Evolutionary conservation across 2,888 invertebrate species (phyloP).

Genomic region (Parnassius orleans): DNA sequence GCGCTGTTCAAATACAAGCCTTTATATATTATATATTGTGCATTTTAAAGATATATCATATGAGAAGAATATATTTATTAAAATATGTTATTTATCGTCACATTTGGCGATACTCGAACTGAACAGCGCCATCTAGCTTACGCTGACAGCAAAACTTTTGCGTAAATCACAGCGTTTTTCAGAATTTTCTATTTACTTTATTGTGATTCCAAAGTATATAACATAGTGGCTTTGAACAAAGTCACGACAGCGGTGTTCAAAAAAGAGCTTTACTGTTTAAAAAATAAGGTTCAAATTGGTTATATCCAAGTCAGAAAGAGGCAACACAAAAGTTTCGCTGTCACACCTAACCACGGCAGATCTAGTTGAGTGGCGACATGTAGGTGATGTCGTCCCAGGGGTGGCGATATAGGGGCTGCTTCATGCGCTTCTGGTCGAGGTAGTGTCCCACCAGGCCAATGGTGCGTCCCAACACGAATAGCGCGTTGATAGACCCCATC

Average conservation of each 20-base stretch:
- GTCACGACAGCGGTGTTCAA: too few species aligned
- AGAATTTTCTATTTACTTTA: too few species aligned
- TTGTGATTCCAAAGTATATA: too few species aligned
- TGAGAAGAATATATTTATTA: background rate
- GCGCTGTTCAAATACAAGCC: slow-evolving; percentile 1
- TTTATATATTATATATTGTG: slow-evolving; percentile 2
- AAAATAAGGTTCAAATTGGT: too few species aligned
- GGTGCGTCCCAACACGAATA: slow-evolving; percentile 98
- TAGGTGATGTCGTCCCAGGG: slow-evolving; percentile 98
- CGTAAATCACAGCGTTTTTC: background rate
- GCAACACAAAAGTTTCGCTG: slow-evolving; percentile 8
- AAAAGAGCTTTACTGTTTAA: too few species aligned
- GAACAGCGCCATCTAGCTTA: slow-evolving; percentile 19
- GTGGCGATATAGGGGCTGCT: slow-evolving; percentile 99
- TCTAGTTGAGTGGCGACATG: slow-evolving; percentile 70
- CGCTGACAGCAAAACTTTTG: background rate
- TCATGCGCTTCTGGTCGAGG: slow-evolving; percentile 98
- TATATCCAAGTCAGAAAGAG: background rate
- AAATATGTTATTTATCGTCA: background rate
- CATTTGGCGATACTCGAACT: background rate
- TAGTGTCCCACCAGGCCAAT: slow-evolving; percentile 99
- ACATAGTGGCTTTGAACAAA: too few species aligned
- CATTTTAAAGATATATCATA: background rate
- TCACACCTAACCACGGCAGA: background rate
- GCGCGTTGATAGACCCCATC: slow-evolving; percentile 98